phyloP scores from a whole-genome alignment of 2,797 vertebrate species.

The Danio albolineatus region DNA sequence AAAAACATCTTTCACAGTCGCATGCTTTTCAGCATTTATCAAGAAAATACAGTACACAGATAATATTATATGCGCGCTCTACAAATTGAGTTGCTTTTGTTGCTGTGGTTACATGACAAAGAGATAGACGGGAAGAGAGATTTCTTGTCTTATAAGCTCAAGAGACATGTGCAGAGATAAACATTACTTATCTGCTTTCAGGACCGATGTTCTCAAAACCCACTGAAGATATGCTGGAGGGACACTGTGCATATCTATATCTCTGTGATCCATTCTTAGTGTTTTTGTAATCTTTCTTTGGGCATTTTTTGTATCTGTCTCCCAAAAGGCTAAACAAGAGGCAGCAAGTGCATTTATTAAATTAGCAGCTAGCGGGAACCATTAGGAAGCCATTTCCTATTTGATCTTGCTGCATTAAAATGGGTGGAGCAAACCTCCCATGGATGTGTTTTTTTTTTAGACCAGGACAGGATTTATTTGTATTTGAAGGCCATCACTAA shows the following conservation, averaged over 20 bases:
- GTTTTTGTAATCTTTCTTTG: slow-evolving; percentile 13
- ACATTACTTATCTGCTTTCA: slow-evolving; percentile 47
- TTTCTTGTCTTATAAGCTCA: slow-evolving; percentile 51
- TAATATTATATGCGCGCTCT: slow-evolving; percentile 11
- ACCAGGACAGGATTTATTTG: not conserved
- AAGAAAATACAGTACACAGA: slow-evolving; percentile 34
- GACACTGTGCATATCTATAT: slow-evolving; percentile 28
- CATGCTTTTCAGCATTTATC: slow-evolving; percentile 34
- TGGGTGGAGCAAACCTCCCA: slow-evolving; percentile 46
- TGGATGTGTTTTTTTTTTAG: slow-evolving; percentile 13
- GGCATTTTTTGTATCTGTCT: slow-evolving; percentile 22
- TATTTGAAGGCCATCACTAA: not conserved
- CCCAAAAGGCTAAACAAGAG: slow-evolving; percentile 66
- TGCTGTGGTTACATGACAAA: slow-evolving; percentile 49
- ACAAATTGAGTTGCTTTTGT: slow-evolving; percentile 52
- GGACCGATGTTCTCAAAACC: slow-evolving; percentile 23
- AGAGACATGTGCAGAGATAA: slow-evolving; percentile 52
- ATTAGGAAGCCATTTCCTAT: slow-evolving; percentile 72
- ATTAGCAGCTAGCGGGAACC: slow-evolving; percentile 76
- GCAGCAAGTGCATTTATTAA: slow-evolving; percentile 71
- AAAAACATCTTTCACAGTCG: slow-evolving; percentile 22
- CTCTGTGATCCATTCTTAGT: slow-evolving; percentile 8
- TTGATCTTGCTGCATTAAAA: slow-evolving; percentile 65
- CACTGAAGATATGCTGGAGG: slow-evolving; percentile 31
- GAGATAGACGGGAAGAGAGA: slow-evolving; percentile 28